Conservation (phyloP, 2,113 vertebrate species). For the Zosterops japonicus region DNA sequence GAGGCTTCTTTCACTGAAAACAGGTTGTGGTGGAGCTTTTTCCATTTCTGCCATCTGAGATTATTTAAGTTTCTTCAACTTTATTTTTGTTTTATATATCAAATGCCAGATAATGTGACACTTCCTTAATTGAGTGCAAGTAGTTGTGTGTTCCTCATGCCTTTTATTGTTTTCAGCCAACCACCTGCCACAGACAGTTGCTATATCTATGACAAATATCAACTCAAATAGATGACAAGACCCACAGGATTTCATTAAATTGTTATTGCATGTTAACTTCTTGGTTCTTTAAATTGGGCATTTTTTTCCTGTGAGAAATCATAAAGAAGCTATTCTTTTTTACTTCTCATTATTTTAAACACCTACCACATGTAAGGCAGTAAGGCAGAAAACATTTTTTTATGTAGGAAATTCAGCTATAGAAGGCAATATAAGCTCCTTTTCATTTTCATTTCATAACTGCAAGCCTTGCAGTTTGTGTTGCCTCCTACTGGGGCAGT, state of each 20-base stretch:
- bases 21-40: not conserved
- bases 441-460: too few relatives aligned
- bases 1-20: not conserved
- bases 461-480: not conserved
- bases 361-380: not conserved
- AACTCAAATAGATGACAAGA: not conserved
- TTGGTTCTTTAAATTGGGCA: not conserved
- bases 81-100: not conserved
- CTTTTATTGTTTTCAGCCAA: not conserved
- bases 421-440: not conserved
- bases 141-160: not conserved
- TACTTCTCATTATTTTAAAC: not conserved
- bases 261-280: not conserved
- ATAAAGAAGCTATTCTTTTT: not conserved
- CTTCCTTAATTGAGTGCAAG: constrained; percentile 14
- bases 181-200: not conserved
- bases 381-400: not conserved
- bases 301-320: not conserved
- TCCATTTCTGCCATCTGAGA: not conserved
- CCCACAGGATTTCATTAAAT: not conserved
- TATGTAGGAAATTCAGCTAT: not conserved
- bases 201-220: not conserved
- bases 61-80: not conserved
- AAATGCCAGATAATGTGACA: not conserved
- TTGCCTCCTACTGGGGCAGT: not conserved